phyloP scores from a whole-genome alignment of 2,113 vertebrate species.

The Oxyura jamaicensis region DNA sequence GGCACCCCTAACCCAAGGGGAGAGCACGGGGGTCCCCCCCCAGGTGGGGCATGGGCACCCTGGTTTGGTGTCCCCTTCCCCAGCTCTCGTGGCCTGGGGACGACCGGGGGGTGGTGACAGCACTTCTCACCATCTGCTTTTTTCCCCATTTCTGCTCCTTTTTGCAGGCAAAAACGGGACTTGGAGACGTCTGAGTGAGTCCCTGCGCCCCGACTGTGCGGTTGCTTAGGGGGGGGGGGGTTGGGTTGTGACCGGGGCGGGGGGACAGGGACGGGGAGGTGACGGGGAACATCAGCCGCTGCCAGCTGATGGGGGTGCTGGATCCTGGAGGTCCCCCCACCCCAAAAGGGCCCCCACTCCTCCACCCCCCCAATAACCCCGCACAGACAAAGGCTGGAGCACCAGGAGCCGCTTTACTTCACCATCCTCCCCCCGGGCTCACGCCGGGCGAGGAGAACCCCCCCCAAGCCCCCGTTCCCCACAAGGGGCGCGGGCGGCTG shows the following conservation, averaged over 20 bases:
- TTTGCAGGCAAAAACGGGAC: conserved; percentile 82
- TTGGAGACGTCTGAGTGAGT: conserved; percentile 84
- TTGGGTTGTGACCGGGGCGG: too few species aligned
- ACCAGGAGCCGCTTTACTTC: neutral
- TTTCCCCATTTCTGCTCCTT: neutral
- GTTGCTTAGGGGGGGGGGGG: neutral
- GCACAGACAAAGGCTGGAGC: neutral
- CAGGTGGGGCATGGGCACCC: neutral
- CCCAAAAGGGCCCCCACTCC: neutral
- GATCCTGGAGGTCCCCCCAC: neutral
- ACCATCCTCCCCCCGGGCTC: accelerated
- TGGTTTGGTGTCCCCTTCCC: neutral
- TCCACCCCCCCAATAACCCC: neutral
- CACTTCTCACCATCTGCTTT: too few species aligned
- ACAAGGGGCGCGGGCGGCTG: accelerated
- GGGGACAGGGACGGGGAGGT: neutral
- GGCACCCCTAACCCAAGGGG: neutral
- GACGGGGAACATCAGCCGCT: neutral
- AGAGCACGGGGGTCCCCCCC: too few species aligned
- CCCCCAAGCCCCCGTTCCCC: accelerated
- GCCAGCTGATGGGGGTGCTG: neutral
- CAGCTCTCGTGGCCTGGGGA: too few species aligned
- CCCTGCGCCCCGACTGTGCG: accelerated
- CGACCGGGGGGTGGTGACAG: too few species aligned
- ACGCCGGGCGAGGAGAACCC: neutral